A percentile compares a stretch with the other conserved stretches of the same genome.
phyloP scores from a whole-genome alignment of 2,888 invertebrate genomes.

The Parapristionchus giblindavisi region DNA sequence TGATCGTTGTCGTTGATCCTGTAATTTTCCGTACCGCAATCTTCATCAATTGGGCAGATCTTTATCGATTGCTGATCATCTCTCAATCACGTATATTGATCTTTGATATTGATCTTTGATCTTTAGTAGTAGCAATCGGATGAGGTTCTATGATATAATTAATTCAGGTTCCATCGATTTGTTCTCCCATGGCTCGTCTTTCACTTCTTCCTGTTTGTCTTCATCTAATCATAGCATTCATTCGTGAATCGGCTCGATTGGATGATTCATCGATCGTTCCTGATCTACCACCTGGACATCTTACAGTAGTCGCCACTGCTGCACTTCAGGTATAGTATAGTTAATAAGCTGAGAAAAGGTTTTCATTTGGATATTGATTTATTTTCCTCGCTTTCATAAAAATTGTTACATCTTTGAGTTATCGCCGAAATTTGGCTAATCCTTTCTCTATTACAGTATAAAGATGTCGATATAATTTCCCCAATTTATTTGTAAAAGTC shows the following conservation, averaged over 20 bases:
- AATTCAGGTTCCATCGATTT: conserved; percentile 51
- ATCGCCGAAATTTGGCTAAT: neutral
- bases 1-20: too few species aligned
- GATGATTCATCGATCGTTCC: conserved; percentile 72
- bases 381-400: neutral
- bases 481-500: neutral
- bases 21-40: too few species aligned
- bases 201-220: conserved; percentile 89
- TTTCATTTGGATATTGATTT: neutral
- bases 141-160: neutral
- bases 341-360: too few species aligned
- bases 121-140: neutral
- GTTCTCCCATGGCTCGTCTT: conserved; percentile 77
- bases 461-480: neutral
- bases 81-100: neutral
- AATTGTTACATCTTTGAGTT: neutral
- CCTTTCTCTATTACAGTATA: neutral
- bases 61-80: too few species aligned
- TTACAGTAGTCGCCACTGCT: conserved; percentile 72
- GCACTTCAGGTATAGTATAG: conserved; percentile 77
- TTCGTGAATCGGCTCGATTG: conserved; percentile 81
- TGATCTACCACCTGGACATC: conserved; percentile 74
- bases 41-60: too few species aligned
- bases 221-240: conserved; percentile 87
- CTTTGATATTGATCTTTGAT: neutral